Evolutionary conservation across 2,888 invertebrate genomes (phyloP).

Genomic region (Athalia cordata): DNA sequence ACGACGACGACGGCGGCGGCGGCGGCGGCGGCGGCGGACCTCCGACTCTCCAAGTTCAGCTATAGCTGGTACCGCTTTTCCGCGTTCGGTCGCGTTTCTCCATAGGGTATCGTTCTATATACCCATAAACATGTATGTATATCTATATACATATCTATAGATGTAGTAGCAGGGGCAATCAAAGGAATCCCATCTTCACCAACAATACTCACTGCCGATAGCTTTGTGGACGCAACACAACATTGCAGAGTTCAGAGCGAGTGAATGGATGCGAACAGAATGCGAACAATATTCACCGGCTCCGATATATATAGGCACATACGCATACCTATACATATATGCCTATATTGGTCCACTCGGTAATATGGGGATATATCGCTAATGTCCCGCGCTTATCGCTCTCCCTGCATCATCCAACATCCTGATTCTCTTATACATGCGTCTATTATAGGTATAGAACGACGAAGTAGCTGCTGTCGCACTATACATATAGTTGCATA

Average conservation of each 20-base stretch:
- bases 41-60: not conserved
- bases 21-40: not conserved
- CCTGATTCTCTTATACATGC: not conserved
- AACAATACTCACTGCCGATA: constrained; percentile 63
- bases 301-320: not conserved
- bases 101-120: constrained; percentile 18
- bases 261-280: constrained; percentile 54
- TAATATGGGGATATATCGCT: constrained; percentile 27
- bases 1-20: constrained; percentile 1
- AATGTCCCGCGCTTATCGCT: constrained; percentile 40
- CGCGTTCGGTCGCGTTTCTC: constrained; percentile 31
- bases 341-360: constrained; percentile 22
- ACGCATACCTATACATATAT: not conserved
- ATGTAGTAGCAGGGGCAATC: constrained; percentile 57
- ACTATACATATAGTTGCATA: too few relatives aligned
- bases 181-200: constrained; percentile 66
- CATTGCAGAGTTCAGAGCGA: constrained; percentile 55
- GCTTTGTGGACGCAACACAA: constrained; percentile 60
- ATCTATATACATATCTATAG: too few relatives aligned
- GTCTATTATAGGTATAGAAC: not conserved
- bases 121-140: not conserved
- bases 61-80: not conserved
- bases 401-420: not conserved
- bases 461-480: too few relatives aligned
- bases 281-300: constrained; percentile 45